Base-by-base conservation (phyloP, 2,888 invertebrate species). In the Nasonovia ribisnigri region DNA sequence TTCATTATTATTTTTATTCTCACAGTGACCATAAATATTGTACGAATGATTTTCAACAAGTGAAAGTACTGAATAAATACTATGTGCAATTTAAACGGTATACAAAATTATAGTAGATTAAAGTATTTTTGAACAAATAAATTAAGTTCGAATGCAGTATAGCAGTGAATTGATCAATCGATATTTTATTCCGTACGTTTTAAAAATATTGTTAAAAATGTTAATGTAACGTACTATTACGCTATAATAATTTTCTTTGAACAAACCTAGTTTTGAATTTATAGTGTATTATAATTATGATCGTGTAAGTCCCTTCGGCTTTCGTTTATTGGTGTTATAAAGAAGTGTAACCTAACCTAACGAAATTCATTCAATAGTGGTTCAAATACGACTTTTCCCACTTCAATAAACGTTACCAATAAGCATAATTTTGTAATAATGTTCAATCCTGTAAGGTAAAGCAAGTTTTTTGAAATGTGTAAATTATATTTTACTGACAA, bases 401-500 rank as follows among this genome's bases (percentile, higher is more conserved):
- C 87, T 36, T 51, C 42, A 24, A 36, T 42, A 36, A 48, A n/a
- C 24, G 24, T 88, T 51, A 88, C 42, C 54, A 88, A 88, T 54
- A 54, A 36, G 8, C 11, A 42, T 88, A 88, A 88, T 88, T 88
- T 89, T 89, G 57, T 89, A 89, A 43, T 54, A 60, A 89, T 54
- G n/a, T 24, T 51, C 29, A 36, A 48, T 57, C 57, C 57, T 57
- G 89, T 89, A 43, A 43, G 89, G 89, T 29, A 43, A 89, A 43
- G 57, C 89, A 57, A 89, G 89, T 60, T 42, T 60, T 60, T 57
- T 54, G 88, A 88, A 88, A 88, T 88, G 88, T 36, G 88, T 54
- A 88, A 54, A 88, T 46, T 88, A 54, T 54, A 54, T 24, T 43
- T 43, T 43, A 42, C 57, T 57, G 57, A 60, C 60, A 24, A 60